Evolutionary conservation across 2,888 invertebrate species (phyloP), one percentile per base, ranked within the genome.

Genomic region (Hirtodrosophila trivittata): DNA sequence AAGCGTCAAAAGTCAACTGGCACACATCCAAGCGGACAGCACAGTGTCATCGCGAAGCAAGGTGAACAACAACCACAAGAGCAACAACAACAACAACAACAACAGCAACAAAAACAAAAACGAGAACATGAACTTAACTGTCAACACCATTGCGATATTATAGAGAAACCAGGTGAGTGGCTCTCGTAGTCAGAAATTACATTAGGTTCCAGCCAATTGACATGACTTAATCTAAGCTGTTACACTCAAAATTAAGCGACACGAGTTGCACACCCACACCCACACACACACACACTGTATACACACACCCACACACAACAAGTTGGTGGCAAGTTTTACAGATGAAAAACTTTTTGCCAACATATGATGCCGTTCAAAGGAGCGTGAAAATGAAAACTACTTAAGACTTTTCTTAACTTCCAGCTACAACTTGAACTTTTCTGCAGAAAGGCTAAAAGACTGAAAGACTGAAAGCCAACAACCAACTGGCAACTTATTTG

Each of bases 21-120:
- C 73, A 86, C 86, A 54, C 89, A 90, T 49, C 76, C 88, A 25
- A 89, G 88, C 72, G 88, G 89, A 59, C 87, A 87, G 38, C 64
- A 87, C 16, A 66, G 64, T 14, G 65, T 72, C 10, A 18, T 43
- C 16, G 52, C 76, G 39, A 63, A 58, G 21, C 67, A 70, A 37
- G 42, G 0, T 1, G 58, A 58, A 21, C 68, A 65, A 30, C 38
- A 38, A 21, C 47, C 26, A 13, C 39, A 39, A 16, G 32, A 66
- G 8, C 39, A 39, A 16, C 39, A 66, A 8, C 66, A 47, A 16
- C 16, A 57, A 10, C 51, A 71, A 9, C 55, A 71, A 13, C 50
- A 57, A 26, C 46, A 59, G 1, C 51, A 59, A 0, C 51, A 66
- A 1, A 46, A 55, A n/a, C 46, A 54, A 35, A 51, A 60, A 4